Percentiles rank a stretch among this genome's conserved stretches.
phyloP scores from a whole-genome alignment of 2,888 invertebrate species.

The Leucania comma region DNA sequence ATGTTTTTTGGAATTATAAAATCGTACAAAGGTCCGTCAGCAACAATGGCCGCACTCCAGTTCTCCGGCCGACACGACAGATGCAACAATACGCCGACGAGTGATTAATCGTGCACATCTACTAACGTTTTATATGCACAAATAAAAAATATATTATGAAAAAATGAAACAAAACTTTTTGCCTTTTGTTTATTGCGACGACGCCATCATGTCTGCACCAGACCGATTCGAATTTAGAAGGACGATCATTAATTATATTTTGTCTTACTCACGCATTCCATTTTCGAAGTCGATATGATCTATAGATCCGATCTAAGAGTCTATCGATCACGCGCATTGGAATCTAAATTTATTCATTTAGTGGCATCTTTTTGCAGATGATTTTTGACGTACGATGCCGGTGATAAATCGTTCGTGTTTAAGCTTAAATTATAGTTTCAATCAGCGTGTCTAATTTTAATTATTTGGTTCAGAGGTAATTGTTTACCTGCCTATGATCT shows the following conservation, averaged over 20 bases:
- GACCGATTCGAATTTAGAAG: slow-evolving; percentile 89
- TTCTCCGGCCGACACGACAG: slow-evolving; percentile 84
- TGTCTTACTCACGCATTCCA: slow-evolving; percentile 91
- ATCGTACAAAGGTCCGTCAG: slow-evolving; percentile 76
- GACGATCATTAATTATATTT: slow-evolving; percentile 90
- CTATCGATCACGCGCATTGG: slow-evolving; percentile 89
- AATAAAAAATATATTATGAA: slow-evolving; percentile 75
- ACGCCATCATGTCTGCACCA: slow-evolving; percentile 90
- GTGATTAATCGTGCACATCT: slow-evolving; percentile 87
- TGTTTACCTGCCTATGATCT: slow-evolving; percentile 60
- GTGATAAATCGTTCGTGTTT: slow-evolving; percentile 79
- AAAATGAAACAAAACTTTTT: slow-evolving; percentile 84
- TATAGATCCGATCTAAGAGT: slow-evolving; percentile 89
- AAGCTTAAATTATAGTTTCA: slow-evolving; percentile 77
- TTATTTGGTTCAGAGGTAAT: slow-evolving; percentile 59
- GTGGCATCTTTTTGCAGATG: slow-evolving; percentile 88
- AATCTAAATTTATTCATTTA: slow-evolving; percentile 90
- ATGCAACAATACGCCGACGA: slow-evolving; percentile 85
- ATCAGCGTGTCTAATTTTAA: slow-evolving; percentile 76
- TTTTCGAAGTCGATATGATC: slow-evolving; percentile 89
- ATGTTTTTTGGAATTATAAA: slow-evolving; percentile 77
- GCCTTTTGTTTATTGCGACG: slow-evolving; percentile 89
- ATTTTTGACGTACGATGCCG: slow-evolving; percentile 78
- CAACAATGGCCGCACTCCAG: slow-evolving; percentile 81
- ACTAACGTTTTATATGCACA: slow-evolving; percentile 85